phyloP scores from a whole-genome alignment of 2,797 vertebrate genomes.

The Pogoniulus pusillus region DNA sequence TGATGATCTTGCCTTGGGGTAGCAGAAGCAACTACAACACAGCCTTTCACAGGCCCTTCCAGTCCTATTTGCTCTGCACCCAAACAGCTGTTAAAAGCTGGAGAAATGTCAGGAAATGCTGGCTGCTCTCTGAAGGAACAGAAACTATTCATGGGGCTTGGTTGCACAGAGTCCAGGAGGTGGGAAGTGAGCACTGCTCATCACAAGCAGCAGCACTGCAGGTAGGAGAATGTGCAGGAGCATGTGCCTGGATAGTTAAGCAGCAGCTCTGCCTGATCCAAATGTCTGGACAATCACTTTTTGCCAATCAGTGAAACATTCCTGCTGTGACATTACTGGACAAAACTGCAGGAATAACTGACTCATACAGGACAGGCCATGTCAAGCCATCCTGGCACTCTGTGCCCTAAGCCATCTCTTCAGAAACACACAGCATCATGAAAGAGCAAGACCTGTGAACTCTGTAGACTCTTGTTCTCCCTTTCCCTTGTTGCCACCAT shows the following conservation, averaged over 20 bases:
- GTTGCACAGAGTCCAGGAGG: neutral
- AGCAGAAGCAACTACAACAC: neutral
- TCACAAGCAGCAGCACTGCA: neutral
- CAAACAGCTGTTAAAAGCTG: neutral
- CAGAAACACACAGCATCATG: neutral
- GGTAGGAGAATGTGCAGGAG: rapidly evolving
- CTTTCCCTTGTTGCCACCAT: neutral
- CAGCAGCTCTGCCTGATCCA: neutral
- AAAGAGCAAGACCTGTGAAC: neutral
- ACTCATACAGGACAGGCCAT: neutral
- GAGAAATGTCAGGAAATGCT: neutral
- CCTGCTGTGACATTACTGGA: neutral
- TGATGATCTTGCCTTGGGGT: neutral
- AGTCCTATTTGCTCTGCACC: neutral
- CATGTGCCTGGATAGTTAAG: neutral
- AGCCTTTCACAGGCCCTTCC: neutral
- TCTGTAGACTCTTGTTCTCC: neutral
- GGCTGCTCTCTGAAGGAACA: neutral
- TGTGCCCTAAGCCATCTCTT: neutral
- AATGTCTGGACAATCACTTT: neutral
- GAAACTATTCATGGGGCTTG: neutral
- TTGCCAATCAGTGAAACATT: neutral
- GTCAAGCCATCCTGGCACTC: neutral
- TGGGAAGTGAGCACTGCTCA: neutral
- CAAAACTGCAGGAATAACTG: neutral